Base-by-base conservation (phyloP, 2,113 vertebrate genomes). In the Heterochromis multidens region DNA sequence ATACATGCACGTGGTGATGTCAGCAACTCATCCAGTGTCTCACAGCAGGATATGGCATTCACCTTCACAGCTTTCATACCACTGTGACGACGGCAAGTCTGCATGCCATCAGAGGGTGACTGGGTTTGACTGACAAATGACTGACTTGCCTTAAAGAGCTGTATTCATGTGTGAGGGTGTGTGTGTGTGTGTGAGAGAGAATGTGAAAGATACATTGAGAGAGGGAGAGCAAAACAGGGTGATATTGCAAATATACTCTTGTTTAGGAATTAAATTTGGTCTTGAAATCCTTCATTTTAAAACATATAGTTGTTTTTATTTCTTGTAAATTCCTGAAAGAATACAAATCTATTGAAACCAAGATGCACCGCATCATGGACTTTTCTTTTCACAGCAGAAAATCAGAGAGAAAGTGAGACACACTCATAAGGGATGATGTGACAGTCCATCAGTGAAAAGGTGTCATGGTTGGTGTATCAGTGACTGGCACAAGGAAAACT, bases 401-500 rank as follows among this genome's bases (percentile, higher is more conserved):
- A 23, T 25, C 40, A 65, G 9, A 25, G 13, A 58, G 43, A 31
- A 79, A 57, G 27, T 56, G 46, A 86, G 59, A 70, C 49, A 12
- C 5, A 6, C n/a, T 33, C 49, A 25, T 33, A 27, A 62, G 37
- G 35, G 74, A 57, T 19, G 57, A 46, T 49, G 67, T 88, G 91
- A 88, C 92, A 88, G 81, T 76, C 80, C 60, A 77, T 86, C 27
- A 46, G 29, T 33, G 57, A 80, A 77, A 84, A 87, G 87, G 91
- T 91, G 89, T 89, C 83, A 82, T 54, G 72, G 85, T 82, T 78
- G 80, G 58, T 9, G 72, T 89, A 90, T 92, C 87, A 60, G 88
- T 92, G 82, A 86, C 87, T 87, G 79, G 84, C 88, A 87, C 67
- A 74, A 86, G 84, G 82, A 87, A 92, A 93, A 81, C 90, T 87